Evolutionary conservation across 2,888 invertebrate species (phyloP).

Genomic region (Ephialtes manifestator): DNA sequence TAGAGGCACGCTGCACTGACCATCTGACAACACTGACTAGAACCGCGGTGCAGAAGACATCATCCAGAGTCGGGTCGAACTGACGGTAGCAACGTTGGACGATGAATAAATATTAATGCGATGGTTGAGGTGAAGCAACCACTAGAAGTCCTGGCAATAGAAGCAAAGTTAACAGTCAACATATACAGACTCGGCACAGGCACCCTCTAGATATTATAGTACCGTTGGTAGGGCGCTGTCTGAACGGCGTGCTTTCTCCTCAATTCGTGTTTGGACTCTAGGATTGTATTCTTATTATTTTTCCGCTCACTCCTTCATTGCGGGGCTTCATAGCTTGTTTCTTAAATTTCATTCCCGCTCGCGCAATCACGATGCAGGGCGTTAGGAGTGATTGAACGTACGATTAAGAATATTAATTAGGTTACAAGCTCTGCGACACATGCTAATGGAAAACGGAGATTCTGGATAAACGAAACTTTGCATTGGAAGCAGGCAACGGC

Average conservation of each 20-base stretch:
- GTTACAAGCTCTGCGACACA: neutral
- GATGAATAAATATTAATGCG: conserved; percentile 65
- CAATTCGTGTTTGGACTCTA: conserved; percentile 47
- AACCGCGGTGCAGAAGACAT: conserved; percentile 1
- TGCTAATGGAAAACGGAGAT: neutral
- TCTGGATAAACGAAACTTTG: neutral
- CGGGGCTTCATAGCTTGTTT: conserved; percentile 21
- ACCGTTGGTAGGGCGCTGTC: neutral
- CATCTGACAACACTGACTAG: too few species aligned
- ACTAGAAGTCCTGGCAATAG: conserved; percentile 25
- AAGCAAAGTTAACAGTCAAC: conserved; percentile 47
- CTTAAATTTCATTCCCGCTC: neutral
- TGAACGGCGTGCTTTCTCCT: conserved; percentile 16
- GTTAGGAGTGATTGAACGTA: neutral
- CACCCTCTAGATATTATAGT: conserved; percentile 8
- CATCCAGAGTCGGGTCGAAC: conserved; percentile 31
- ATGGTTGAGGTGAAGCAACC: conserved; percentile 21
- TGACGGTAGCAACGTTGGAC: conserved; percentile 40
- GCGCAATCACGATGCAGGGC: neutral
- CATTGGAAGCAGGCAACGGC: neutral
- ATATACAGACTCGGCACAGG: conserved; percentile 46
- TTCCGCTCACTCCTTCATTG: conserved; percentile 5
- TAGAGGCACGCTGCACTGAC: too few species aligned
- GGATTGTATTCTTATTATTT: conserved; percentile 51
- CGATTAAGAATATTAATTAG: conserved; percentile 9